Base-by-base conservation (phyloP, 2,113 vertebrate genomes). In the Strigops habroptila region DNA sequence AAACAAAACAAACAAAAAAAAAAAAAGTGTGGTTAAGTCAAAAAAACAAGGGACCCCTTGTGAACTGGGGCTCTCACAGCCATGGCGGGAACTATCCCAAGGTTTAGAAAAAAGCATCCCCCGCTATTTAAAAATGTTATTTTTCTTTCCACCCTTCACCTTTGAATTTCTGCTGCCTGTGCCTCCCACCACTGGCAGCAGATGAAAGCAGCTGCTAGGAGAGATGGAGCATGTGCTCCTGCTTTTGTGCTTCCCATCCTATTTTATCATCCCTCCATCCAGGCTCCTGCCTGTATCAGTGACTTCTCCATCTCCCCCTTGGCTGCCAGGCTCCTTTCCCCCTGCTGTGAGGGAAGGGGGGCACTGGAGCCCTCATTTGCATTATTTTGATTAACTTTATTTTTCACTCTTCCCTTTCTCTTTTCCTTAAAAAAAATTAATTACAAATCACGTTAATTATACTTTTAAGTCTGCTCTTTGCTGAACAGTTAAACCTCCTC, bases 281-380 rank as follows among this genome's bases (percentile, higher is more conserved):
- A 0, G 24, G 33, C 14, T 41, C 28, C 35, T 0, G 1, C 30
- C 62, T 5, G 1, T 6, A n/a, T 27, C 70, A 23, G 55, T 3
- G 2, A 22, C n/a, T 19, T 63, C 52, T 12, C n/a, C 31, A 1
- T 24, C 4, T 1, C 3, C 7, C 12, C 31, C 30, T 9, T 22
- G 3, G 18, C 35, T 7, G 2, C 12, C 46, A 17, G 25, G 9
- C 44, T 68, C 76, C 49, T 74, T 18, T 70, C 39, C 31, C 35
- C 21, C 21, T 3, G 2, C 67, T 21, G 15, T 5, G 4, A 90
- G 44, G 53, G 43, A 59, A 41, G 28, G 31, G 28, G 24, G 59
- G 17, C 27, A 39, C 7, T 22, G 59, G 14, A 39, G 37, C 53
- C 78, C 22, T 30, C 23, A 9, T 39, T 76, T 51, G 14, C 10